phyloP scores from a whole-genome alignment of 2,113 vertebrate species.

The Rousettus leschenaultii region DNA sequence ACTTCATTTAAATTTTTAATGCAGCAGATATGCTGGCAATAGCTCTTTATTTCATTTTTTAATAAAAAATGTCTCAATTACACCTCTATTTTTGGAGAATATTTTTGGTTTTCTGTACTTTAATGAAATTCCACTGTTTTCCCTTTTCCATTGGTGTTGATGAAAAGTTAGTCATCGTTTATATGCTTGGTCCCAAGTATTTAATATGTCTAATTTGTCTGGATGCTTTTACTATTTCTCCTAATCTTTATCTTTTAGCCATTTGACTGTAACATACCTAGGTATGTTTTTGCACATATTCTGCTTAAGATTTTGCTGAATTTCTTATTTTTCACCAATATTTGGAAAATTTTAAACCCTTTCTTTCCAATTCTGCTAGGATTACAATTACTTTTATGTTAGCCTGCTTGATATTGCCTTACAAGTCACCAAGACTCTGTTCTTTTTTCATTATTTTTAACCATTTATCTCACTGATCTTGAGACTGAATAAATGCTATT shows the following conservation, averaged over 20 bases:
- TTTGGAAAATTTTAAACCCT: not conserved
- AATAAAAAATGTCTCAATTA: not conserved
- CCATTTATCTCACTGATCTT: not conserved
- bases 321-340: not conserved
- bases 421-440: not conserved
- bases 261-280: not conserved
- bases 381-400: not conserved
- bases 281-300: not conserved
- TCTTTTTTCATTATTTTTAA: not conserved
- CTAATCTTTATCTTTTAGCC: not conserved
- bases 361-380: not conserved
- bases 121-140: not conserved
- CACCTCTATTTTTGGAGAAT: not conserved
- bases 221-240: not conserved
- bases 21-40: not conserved
- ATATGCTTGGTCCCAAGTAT: not conserved
- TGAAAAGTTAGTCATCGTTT: not conserved
- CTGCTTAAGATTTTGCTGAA: not conserved
- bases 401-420: not conserved
- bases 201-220: not conserved
- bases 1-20: not conserved
- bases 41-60: not conserved
- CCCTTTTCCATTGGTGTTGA: not conserved
- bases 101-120: not conserved
- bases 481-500: not conserved